Evolutionary conservation across 2,888 invertebrate genomes (phyloP).

Genomic region (Camptogramma bilineatum): DNA sequence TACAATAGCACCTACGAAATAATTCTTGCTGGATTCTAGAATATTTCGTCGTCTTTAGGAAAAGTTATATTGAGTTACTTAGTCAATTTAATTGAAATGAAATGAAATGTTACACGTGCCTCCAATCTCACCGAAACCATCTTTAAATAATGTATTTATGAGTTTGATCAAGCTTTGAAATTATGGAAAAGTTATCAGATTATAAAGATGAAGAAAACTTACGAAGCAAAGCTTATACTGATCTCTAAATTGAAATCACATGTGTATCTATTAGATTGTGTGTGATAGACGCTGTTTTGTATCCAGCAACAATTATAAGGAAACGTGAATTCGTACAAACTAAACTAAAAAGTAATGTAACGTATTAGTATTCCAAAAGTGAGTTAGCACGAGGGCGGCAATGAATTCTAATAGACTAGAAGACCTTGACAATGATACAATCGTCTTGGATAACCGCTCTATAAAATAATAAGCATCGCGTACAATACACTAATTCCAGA

Average conservation of each 20-base stretch:
- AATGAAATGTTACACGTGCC: slow-evolving; percentile 32
- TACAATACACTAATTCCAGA: slow-evolving; percentile 33
- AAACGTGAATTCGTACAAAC: slow-evolving; percentile 57
- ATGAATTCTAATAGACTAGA: slow-evolving; percentile 77
- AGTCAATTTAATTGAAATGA: slow-evolving; percentile 27
- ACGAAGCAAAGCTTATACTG: neutral
- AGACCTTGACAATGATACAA: slow-evolving; percentile 79
- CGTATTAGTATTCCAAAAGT: slow-evolving; percentile 73
- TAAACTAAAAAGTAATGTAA: slow-evolving; percentile 64
- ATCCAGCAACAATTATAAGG: slow-evolving; percentile 43
- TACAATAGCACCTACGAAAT: slow-evolving; percentile 36
- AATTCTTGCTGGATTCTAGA: slow-evolving; percentile 26
- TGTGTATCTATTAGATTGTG: neutral
- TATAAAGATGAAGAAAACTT: neutral
- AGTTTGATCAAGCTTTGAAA: slow-evolving; percentile 4
- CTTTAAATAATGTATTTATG: slow-evolving; percentile 16
- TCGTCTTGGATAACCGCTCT: slow-evolving; percentile 64
- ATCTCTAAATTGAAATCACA: neutral
- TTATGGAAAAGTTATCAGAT: neutral
- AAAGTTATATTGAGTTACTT: slow-evolving; percentile 32
- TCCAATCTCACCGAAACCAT: neutral
- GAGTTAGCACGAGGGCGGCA: slow-evolving; percentile 71
- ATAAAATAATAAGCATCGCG: slow-evolving; percentile 53
- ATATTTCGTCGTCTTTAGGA: slow-evolving; percentile 33
- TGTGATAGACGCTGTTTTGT: too few species aligned